These are phyloP conservation scores for Passerculus sandwichensis DNA, from an alignment of 2,797 vertebrate species.

Conservation along the genomic window DNA sequence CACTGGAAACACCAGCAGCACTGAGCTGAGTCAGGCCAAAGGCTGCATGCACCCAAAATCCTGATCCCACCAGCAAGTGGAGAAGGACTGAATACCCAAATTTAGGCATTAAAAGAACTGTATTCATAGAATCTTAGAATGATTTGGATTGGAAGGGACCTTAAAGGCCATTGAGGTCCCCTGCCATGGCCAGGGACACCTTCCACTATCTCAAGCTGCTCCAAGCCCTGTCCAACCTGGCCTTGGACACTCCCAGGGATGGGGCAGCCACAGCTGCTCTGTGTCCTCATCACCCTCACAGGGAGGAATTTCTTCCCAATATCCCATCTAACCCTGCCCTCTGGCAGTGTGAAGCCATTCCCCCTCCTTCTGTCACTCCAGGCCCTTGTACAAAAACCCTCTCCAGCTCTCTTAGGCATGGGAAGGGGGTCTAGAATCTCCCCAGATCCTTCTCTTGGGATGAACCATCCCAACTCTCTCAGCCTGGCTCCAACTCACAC, in stretches of 20 bases:
- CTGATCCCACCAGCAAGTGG: neutral
- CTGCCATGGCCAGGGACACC: neutral
- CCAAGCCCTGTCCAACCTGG: neutral
- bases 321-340: neutral
- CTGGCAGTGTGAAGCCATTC: neutral
- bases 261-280: neutral
- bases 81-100: neutral
- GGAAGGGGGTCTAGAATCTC: neutral
- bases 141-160: neutral
- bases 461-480: neutral
- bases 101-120: accelerated
- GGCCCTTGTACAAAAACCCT: too few relatives aligned
- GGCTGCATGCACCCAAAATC: neutral
- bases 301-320: neutral
- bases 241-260: neutral
- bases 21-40: neutral
- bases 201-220: neutral
- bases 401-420: neutral
- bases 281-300: neutral
- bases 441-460: neutral
- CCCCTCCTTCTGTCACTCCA: neutral
- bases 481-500: neutral
- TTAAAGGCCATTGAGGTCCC: neutral
- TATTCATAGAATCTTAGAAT: neutral
- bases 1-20: accelerated